These are phyloP conservation scores for Aurelia aurita DNA, from an alignment of 30 jellyfish, hydroid and myxozoan species.

Conservation along the genomic window DNA sequence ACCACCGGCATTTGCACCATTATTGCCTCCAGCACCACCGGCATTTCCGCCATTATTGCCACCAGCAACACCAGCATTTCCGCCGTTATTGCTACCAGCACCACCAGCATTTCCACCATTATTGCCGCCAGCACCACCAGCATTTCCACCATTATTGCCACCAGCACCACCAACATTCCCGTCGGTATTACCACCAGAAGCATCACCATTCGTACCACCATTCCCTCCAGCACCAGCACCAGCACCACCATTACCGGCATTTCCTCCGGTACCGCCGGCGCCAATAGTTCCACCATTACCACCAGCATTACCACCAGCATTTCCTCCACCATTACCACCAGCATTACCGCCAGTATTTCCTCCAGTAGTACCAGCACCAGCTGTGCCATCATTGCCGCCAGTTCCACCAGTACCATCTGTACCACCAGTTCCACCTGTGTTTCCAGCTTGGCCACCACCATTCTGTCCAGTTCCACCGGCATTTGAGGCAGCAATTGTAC, in stretches of 20 bases:
- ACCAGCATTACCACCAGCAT: neutral
- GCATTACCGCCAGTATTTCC: neutral
- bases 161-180: constrained; percentile 10
- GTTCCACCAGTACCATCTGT: too few relatives aligned
- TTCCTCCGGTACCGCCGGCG: constrained; percentile 2
- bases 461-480: constrained; percentile 54
- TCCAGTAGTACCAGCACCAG: too few relatives aligned
- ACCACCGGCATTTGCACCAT: too few relatives aligned
- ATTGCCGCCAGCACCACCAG: neutral
- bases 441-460: constrained; percentile 20
- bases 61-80: constrained; percentile 11
- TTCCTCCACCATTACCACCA: neutral
- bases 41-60: neutral
- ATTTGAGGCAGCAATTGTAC: constrained; percentile 15
- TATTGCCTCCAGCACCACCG: too few relatives aligned
- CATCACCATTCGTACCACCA: neutral
- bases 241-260: neutral
- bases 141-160: neutral
- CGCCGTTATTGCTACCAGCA: neutral
- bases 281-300: neutral
- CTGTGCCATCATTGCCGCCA: too few relatives aligned
- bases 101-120: constrained; percentile 15
- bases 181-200: neutral
- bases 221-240: constrained; percentile 6
- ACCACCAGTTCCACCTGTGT: neutral